Conservation (phyloP, 2,888 invertebrate genomes). For the Clunio marinus region DNA sequence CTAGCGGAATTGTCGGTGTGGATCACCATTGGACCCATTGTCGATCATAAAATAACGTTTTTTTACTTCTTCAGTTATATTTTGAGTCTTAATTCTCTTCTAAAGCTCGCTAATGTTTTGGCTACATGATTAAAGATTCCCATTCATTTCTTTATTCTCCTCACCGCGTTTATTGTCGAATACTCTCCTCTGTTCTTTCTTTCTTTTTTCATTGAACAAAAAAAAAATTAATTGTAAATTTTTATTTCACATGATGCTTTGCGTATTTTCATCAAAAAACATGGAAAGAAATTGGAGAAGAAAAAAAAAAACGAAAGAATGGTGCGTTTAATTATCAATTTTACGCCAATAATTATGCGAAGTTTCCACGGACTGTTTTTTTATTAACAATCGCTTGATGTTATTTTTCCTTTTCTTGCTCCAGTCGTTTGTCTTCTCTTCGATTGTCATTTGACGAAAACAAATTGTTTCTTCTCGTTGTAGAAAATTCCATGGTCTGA, state of each 20-base stretch:
- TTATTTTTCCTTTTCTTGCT: slow-evolving; percentile 4
- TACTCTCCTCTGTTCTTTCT: too few species aligned
- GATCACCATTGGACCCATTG: too few species aligned
- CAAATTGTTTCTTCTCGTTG: slow-evolving; percentile 6
- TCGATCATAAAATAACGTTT: not conserved
- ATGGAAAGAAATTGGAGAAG: not conserved
- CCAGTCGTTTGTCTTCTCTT: slow-evolving; percentile 4
- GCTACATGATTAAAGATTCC: not conserved
- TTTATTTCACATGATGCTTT: not conserved
- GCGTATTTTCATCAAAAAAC: not conserved
- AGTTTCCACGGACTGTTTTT: slow-evolving; percentile 21
- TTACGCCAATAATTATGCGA: slow-evolving; percentile 37
- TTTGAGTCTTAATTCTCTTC: not conserved
- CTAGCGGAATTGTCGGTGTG: not conserved
- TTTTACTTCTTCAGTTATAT: not conserved
- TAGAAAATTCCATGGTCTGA: not conserved
- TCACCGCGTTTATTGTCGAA: too few species aligned
- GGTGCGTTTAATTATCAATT: slow-evolving; percentile 33
- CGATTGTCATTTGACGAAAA: slow-evolving; percentile 26
- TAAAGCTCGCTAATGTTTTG: not conserved
- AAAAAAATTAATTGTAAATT: not conserved
- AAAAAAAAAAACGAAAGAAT: not conserved
- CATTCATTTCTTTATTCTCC: not conserved
- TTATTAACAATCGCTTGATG: slow-evolving; percentile 2
- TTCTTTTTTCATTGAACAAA: too few species aligned